Conservation (phyloP, 2,888 invertebrate species). For the Lasioglossum zephyrum region DNA sequence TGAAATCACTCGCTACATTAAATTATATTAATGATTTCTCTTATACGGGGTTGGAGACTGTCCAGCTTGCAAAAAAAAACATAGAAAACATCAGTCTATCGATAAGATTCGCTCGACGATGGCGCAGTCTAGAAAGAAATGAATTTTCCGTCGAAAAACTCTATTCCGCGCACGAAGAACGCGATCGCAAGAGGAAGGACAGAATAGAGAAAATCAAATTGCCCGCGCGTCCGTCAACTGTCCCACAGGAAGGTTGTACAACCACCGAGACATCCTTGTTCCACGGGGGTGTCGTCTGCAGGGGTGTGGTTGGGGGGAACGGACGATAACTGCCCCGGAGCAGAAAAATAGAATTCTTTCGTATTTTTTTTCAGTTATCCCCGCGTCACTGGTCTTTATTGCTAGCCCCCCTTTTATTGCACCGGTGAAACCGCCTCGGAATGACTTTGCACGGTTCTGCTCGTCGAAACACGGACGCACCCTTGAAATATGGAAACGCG, state of each 20-base stretch:
- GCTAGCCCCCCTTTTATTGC: slow-evolving; percentile 54
- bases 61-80: neutral
- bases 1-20: too few relatives aligned
- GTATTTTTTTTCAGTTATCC: slow-evolving; percentile 55
- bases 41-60: neutral
- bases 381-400: slow-evolving; percentile 64
- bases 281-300: neutral
- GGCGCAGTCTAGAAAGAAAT: neutral
- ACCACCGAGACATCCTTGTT: slow-evolving; percentile 44
- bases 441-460: slow-evolving; percentile 48
- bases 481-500: slow-evolving; percentile 49
- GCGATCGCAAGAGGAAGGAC: neutral
- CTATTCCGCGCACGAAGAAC: neutral
- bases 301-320: neutral
- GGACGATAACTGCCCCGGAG: slow-evolving; percentile 15
- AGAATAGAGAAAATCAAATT: slow-evolving; percentile 46
- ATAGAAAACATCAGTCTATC: neutral
- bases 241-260: slow-evolving; percentile 22
- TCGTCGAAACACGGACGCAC: slow-evolving; percentile 49
- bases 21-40: too few relatives aligned
- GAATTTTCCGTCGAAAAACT: slow-evolving; percentile 16
- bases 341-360: slow-evolving; percentile 47
- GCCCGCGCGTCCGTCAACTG: slow-evolving; percentile 61
- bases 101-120: neutral
- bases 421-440: slow-evolving; percentile 37